phyloP scores from a whole-genome alignment of 1,140 invertebrate genomes.

The Zaprionus ghesquierei region DNA sequence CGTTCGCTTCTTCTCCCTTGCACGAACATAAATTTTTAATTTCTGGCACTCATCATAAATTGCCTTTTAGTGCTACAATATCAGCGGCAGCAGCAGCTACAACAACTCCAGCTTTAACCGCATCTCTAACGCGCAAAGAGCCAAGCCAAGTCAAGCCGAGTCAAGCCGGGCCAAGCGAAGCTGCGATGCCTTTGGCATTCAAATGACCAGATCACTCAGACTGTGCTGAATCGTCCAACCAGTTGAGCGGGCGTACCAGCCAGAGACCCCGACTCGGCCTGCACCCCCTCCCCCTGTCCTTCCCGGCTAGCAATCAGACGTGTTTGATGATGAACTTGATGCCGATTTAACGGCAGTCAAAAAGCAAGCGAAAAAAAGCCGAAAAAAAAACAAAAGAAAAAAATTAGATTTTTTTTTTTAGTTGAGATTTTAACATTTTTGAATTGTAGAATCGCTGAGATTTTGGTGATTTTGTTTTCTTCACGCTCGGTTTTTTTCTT shows the following conservation, averaged over 20 bases:
- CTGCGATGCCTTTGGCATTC: slow-evolving; percentile 75
- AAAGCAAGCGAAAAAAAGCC: slow-evolving; percentile 24
- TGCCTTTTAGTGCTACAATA: slow-evolving; percentile 57
- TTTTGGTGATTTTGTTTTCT: not conserved
- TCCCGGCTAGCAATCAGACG: slow-evolving; percentile 39
- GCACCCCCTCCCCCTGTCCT: not conserved
- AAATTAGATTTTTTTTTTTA: too few relatives aligned
- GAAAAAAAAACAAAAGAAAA: slow-evolving; percentile 29
- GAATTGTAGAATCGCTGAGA: not conserved
- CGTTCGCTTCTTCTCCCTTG: slow-evolving; percentile 16
- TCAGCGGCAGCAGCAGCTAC: not conserved
- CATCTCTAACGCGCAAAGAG: slow-evolving; percentile 48
- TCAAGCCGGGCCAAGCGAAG: too few relatives aligned
- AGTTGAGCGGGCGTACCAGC: slow-evolving; percentile 38
- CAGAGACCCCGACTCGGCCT: slow-evolving; percentile 25
- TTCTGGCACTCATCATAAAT: slow-evolving; percentile 71
- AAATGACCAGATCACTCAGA: slow-evolving; percentile 56
- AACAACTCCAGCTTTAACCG: slow-evolving; percentile 13
- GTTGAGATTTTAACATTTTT: slow-evolving; percentile 8
- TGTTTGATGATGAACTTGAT: slow-evolving; percentile 78
- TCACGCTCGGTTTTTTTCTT: not conserved
- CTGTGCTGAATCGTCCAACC: slow-evolving; percentile 22
- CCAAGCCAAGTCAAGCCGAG: slow-evolving; percentile 22
- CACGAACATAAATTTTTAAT: slow-evolving; percentile 63
- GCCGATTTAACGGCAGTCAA: slow-evolving; percentile 51